Evolutionary conservation across 2,797 vertebrate species (phyloP).

Genomic region (Molossus molossus): DNA sequence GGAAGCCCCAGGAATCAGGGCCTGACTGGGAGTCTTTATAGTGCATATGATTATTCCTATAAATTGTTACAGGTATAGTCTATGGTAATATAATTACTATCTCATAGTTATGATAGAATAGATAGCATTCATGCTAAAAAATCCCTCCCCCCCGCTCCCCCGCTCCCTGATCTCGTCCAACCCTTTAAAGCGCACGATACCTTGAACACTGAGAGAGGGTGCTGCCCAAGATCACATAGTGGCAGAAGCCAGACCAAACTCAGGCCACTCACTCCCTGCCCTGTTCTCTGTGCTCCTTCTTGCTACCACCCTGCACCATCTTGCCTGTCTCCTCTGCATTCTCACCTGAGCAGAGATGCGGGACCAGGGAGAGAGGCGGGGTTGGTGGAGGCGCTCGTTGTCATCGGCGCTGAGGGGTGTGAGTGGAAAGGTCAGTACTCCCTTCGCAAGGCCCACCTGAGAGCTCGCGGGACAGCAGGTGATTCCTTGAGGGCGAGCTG

Average conservation of each 20-base stretch:
- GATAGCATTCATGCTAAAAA: neutral
- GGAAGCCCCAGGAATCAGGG: neutral
- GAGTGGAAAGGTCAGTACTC: neutral
- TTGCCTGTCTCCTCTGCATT: neutral
- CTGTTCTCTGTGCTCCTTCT: neutral
- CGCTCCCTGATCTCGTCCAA: neutral
- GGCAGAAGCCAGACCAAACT: neutral
- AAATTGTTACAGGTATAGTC: neutral
- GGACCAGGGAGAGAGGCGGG: neutral
- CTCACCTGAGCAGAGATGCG: neutral
- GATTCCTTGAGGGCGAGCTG: neutral
- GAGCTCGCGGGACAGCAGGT: rapidly evolving
- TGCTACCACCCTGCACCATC: neutral
- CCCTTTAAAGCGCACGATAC: neutral
- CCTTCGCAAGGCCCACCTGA: neutral
- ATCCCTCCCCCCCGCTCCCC: no score
- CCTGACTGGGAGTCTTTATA: neutral
- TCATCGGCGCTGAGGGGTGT: neutral
- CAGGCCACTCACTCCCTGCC: neutral
- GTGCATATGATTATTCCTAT: neutral
- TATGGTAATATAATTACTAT: neutral
- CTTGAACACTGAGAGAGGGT: neutral
- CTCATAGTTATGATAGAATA: neutral
- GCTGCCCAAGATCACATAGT: neutral
- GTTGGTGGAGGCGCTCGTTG: rapidly evolving